Evolutionary conservation across 2,113 vertebrate species (phyloP), one percentile per base, ranked within the genome.

Genomic region (Pongo pygmaeus): DNA sequence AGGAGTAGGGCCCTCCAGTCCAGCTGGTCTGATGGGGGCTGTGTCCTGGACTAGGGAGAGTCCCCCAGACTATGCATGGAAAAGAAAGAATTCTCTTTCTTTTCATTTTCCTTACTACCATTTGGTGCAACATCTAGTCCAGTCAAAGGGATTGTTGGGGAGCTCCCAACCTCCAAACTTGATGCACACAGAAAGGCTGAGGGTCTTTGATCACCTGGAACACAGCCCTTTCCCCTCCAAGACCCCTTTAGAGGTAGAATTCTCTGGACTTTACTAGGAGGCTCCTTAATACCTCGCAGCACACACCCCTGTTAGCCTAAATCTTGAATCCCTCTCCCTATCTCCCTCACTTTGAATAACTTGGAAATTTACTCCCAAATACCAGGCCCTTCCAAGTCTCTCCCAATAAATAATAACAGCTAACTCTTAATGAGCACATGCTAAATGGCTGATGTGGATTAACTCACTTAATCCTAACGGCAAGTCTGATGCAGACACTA

Each of bases 281-380:
- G 75, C 43, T 95, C n/a, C 30, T 84, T 35, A 80, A 27, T n/a
- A 61, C 27, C 18, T 67, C 13, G 81, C 32, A 23, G 2, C 18
- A 83, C 1, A 50, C 3, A 57, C 0, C 18, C 72, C 40, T 61
- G 35, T 23, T 59, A 84, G 20, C 32, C 40, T 48, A 90, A 84
- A 91, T 67, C n/a, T 70, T 74, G 10, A 64, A n/a, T 86, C 13
- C 32, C 5, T 95, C 35, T 81, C 38, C 10, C 30, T 48, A 13
- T 25, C 27, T 72, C 69, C 72, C 6, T 94, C 38, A 83, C 20
- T 86, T 89, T 84, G 67, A 95, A 92, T n/a, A 30, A 50, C 81
- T 91, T 92, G 32, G 23, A 89, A 79, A 87, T 96, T 77, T 89
- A 59, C 40, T 74, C n/a, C 48, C 69, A 72, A 79, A 95, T n/a